A percentile compares a stretch with the other conserved stretches of the same genome.
Conservation (phyloP, 2,113 vertebrate genomes). For the Martes martes region DNA sequence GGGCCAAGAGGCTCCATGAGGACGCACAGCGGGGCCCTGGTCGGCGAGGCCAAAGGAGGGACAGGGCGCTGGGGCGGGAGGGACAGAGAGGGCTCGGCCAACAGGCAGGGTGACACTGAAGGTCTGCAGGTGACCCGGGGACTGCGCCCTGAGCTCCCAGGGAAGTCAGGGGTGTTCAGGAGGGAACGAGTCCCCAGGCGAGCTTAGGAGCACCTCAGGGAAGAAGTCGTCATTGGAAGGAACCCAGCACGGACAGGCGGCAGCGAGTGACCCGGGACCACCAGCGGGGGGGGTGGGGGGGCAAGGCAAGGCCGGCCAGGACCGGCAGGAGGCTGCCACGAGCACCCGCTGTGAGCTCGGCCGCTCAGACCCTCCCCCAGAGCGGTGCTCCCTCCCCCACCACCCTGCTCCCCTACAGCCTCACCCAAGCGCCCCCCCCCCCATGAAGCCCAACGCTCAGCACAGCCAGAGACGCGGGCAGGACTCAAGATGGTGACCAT, state of each 20-base stretch:
- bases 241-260: neutral
- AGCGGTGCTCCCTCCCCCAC: neutral
- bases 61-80: neutral
- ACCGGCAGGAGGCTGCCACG: neutral
- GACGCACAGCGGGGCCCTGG: neutral
- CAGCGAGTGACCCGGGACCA: neutral
- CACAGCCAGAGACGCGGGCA: accelerated
- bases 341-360: neutral
- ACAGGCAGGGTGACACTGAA: neutral
- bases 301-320: neutral
- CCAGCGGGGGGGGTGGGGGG: neutral
- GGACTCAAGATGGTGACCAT: neutral
- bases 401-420: neutral
- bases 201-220: neutral
- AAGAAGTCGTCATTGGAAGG: neutral
- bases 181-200: too few relatives aligned
- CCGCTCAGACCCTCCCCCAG: neutral
- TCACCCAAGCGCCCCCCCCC: neutral
- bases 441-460: accelerated
- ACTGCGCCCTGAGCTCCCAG: neutral
- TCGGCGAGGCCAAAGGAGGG: neutral
- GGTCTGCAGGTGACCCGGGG: neutral
- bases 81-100: neutral
- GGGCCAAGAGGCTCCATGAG: neutral
- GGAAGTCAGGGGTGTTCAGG: neutral